A percentile compares a stretch with the other conserved stretches of the same genome.
These are phyloP conservation scores for Orchesellides sinensis DNA, from an alignment of 2,888 invertebrate species.

Conservation along the genomic window DNA sequence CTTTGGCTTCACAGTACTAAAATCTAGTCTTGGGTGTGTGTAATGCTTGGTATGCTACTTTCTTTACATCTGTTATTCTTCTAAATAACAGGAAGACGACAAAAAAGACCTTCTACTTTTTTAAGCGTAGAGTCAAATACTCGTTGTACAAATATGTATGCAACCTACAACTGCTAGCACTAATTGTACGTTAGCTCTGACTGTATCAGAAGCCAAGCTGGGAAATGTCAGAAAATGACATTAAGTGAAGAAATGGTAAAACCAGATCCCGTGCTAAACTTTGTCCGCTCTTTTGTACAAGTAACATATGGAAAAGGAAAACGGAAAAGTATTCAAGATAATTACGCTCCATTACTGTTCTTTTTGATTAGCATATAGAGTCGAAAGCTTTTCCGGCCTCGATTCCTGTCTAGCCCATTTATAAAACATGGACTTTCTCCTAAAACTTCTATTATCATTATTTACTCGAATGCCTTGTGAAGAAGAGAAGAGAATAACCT, in stretches of 20 bases:
- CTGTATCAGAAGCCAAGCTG: slow-evolving; percentile 19
- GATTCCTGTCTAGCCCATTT: too few species aligned
- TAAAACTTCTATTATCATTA: too few species aligned
- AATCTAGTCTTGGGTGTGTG: background rate
- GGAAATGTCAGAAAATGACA: slow-evolving; percentile 59
- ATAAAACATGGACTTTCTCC: too few species aligned
- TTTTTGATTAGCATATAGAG: slow-evolving; percentile 50
- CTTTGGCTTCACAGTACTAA: background rate
- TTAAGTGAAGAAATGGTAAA: slow-evolving; percentile 19
- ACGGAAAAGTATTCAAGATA: slow-evolving; percentile 48
- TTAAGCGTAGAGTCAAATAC: background rate
- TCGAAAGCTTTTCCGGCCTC: slow-evolving; percentile 40
- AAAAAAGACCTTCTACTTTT: slow-evolving; percentile 10
- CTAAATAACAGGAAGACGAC: slow-evolving; percentile 17
- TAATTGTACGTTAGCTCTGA: background rate
- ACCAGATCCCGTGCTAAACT: background rate
- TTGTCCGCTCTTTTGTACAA: background rate
- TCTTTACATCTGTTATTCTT: background rate
- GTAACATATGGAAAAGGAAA: slow-evolving; percentile 32
- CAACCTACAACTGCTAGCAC: too few species aligned
- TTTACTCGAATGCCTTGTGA: too few species aligned
- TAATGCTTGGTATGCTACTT: too few species aligned
- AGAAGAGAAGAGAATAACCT: too few species aligned
- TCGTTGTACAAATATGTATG: too few species aligned
- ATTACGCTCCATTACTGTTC: slow-evolving; percentile 57